Evolutionary conservation across 35 echinoderm and acorn worm species (phyloP), one percentile per base, ranked within the genome.

Genomic region (Lytechinus variegatus): DNA sequence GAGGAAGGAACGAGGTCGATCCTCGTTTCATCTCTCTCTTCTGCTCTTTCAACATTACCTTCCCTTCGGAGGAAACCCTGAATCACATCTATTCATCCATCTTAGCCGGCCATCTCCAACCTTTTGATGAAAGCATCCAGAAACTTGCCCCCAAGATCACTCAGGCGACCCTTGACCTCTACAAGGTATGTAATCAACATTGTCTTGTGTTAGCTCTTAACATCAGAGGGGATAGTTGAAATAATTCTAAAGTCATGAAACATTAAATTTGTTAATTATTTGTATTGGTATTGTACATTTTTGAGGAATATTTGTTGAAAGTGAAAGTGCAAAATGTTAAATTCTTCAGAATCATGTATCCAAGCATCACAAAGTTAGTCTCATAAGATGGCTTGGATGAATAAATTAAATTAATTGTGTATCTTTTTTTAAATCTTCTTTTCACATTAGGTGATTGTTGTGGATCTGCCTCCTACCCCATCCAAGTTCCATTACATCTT

Each of bases 401-500:
- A 44, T 44, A 0, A 44, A 2, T 44, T 58, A 58, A 13, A 58
- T 58, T 24, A 79, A 79, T 79, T 24, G 4, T 79, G 66, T 86
- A 54, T 56, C 54, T 87, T 28, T 60, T 87, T 16, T 44, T n/a
- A n/a, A n/a, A 44, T 44, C 60, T 86, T 28, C 52, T 27, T 57
- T 57, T 54, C 54, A 54, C n/a, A 24, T 79, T 28, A 93, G 92
- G 92, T 93, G 13, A 93, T 99, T 57, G 92, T 99, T 7, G 92
- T 96, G 1, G 97, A 98, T 21, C 86, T 99, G 6, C 98, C 98
- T 24, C 97, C 98, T n/a, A 99, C 98, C 24, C 98, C 98, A 7
- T 99, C 98, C 87, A 99, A 98, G 96, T 99, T 99, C 54, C 97
- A 99, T 91, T 98, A 99, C 96, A 99, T 99, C 94, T 98, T 98